Evolutionary conservation across 2,888 invertebrate species (phyloP), one percentile per base, ranked within the genome.

Genomic region (Xylota sylvarum): DNA sequence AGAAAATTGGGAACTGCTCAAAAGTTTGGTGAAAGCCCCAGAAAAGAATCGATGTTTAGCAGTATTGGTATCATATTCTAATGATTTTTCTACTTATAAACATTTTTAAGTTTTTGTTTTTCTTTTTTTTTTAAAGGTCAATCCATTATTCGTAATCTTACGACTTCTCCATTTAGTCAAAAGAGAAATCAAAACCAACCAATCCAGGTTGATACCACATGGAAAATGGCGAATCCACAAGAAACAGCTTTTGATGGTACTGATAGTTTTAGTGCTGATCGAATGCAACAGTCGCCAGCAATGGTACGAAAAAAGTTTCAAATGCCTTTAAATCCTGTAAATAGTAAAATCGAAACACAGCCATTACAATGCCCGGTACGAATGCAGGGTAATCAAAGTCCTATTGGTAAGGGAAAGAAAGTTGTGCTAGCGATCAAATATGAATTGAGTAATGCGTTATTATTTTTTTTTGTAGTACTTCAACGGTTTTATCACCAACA

Each of bases 401-500:
- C 96, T 43, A 95, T 96, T 91, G 93, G 93, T 93, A 87, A 87
- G 60, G 74, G 7, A 35, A 10, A 58, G 5, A 17, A 14, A 1
- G 37, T 7, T 60, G 5, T 14, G 4, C n/a, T 52, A 2, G 37
- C 14, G 4, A 50, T 23, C 17, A 10, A 10, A 32, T 14, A 3
- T 0, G 2, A 10, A 14, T 5, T 32, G 4, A 17, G 19, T 50
- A 30, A 55, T 60, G 9, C 5, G 4, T 23, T 23, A 23, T 23
- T 17, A 37, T 10, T 74, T 43, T 55, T n/a, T 55, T 14, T 87
- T 87, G n/a, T 60, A 92, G 95, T 96, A 80, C 93, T 96, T 88
- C 96, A 96, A 91, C 94, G 96, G 91, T 96, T 96, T 91, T 95
- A 95, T 90, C 96, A 96, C 91, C 96, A 96, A 91, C 96, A 95